Evolutionary conservation across 2,113 vertebrate species (phyloP).

Genomic region (Panthera uncia): DNA sequence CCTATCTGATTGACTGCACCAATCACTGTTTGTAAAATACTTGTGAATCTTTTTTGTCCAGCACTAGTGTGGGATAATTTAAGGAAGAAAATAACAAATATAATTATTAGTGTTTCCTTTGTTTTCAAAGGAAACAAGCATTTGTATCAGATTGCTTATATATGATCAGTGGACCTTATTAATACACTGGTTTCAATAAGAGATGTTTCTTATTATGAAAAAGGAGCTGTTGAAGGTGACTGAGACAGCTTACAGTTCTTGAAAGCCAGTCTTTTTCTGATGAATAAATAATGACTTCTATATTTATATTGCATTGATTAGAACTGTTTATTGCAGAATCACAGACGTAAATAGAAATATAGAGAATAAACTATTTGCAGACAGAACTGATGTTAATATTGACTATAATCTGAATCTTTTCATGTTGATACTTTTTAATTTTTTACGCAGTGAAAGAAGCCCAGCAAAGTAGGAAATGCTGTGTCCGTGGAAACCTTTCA

Average conservation of each 20-base stretch:
- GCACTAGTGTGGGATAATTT: slow-evolving; percentile 17
- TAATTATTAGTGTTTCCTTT: slow-evolving; percentile 48
- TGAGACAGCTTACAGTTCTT: neutral
- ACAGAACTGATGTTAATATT: slow-evolving; percentile 44
- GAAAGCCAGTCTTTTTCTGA: neutral
- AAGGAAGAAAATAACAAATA: slow-evolving; percentile 73
- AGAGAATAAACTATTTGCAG: slow-evolving; percentile 27
- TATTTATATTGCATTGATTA: slow-evolving; percentile 66
- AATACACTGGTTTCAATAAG: slow-evolving; percentile 21
- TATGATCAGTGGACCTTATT: slow-evolving; percentile 4
- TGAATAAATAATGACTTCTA: slow-evolving; percentile 57
- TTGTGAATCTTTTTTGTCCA: neutral
- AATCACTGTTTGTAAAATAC: slow-evolving; percentile 25
- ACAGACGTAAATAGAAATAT: slow-evolving; percentile 31
- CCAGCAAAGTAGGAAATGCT: neutral
- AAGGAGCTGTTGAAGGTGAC: slow-evolving; percentile 69
- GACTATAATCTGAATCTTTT: slow-evolving; percentile 13
- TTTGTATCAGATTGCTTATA: slow-evolving; percentile 61
- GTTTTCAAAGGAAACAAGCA: slow-evolving; percentile 59
- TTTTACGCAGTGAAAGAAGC: neutral
- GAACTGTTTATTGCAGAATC: slow-evolving; percentile 35
- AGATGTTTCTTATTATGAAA: slow-evolving; percentile 31
- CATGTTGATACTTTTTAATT: neutral
- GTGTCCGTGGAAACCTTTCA: neutral
- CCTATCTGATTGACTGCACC: slow-evolving; percentile 20